A percentile compares a stretch with the other conserved stretches of the same genome.
phyloP scores from a whole-genome alignment of 2,113 vertebrate genomes.

The Prionailurus viverrinus region DNA sequence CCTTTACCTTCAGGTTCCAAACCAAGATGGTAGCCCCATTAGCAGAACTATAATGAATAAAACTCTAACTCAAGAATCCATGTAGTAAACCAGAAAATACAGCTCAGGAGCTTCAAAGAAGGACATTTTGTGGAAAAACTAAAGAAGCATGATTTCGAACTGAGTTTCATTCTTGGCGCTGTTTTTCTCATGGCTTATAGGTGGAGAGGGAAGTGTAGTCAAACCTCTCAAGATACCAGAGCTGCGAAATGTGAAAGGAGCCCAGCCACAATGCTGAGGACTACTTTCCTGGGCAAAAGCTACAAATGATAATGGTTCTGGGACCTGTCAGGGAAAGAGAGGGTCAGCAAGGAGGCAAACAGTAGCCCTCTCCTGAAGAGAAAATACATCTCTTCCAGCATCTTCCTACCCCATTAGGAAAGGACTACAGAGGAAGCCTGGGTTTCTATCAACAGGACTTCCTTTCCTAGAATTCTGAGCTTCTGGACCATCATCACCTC shows the following conservation, averaged over 20 bases:
- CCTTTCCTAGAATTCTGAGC: neutral
- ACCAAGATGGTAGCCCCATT: neutral
- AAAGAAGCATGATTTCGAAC: neutral
- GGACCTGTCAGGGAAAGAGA: neutral
- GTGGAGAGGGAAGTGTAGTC: neutral
- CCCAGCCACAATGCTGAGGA: neutral
- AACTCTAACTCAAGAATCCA: neutral
- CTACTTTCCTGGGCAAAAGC: slow-evolving; percentile 3
- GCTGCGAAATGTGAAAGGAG: neutral
- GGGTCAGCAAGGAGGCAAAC: neutral
- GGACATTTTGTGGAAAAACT: neutral
- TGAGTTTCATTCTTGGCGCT: neutral
- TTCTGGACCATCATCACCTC: neutral
- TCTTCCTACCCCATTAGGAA: neutral
- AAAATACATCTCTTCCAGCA: neutral
- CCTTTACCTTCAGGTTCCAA: neutral
- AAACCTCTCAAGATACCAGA: slow-evolving; percentile 4
- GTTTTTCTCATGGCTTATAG: neutral
- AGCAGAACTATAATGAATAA: neutral
- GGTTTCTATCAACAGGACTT: neutral
- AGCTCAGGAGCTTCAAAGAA: neutral
- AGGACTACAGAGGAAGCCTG: neutral
- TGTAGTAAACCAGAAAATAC: neutral
- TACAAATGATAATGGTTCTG: neutral
- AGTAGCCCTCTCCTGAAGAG: neutral